Evolutionary conservation across 2,888 invertebrate genomes (phyloP).

Genomic region (Terebella lapidaria): DNA sequence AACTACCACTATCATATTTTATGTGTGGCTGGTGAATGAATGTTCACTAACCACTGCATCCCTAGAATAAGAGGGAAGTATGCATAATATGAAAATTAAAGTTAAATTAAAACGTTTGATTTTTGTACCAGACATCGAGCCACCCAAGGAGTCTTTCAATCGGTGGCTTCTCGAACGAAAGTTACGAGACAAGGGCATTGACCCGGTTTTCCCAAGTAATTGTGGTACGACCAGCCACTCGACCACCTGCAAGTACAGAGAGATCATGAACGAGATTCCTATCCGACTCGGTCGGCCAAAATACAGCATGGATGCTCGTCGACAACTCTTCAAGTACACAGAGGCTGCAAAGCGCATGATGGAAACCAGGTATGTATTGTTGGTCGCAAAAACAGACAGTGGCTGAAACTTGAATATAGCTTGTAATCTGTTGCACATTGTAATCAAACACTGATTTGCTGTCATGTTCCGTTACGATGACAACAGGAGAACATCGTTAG

Average conservation of each 20-base stretch:
- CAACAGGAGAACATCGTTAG: no score
- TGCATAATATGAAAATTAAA: no score
- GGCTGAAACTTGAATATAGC: no score
- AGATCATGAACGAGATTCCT: slow-evolving; percentile 97
- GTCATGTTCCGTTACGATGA: not conserved
- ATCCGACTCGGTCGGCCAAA: slow-evolving; percentile 92
- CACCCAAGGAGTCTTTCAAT: slow-evolving; percentile 93
- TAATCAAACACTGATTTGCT: not conserved
- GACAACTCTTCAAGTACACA: slow-evolving; percentile 87
- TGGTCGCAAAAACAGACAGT: no score
- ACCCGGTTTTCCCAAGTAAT: slow-evolving; percentile 84
- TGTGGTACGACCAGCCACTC: slow-evolving; percentile 90
- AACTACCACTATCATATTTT: no score
- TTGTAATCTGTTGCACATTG: no score
- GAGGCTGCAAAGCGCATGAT: slow-evolving; percentile 96
- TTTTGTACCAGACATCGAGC: slow-evolving; percentile 87
- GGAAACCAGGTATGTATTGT: slow-evolving; percentile 69
- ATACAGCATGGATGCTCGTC: slow-evolving; percentile 90
- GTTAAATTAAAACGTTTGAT: no score
- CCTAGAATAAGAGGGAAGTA: no score
- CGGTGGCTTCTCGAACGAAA: slow-evolving; percentile 93
- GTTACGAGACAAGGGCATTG: slow-evolving; percentile 81
- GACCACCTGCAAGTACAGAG: slow-evolving; percentile 90
- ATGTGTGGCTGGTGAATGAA: no score
- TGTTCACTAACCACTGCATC: no score